Conservation (phyloP, 1,140 invertebrate species). For the Centruroides sculpturatus region DNA sequence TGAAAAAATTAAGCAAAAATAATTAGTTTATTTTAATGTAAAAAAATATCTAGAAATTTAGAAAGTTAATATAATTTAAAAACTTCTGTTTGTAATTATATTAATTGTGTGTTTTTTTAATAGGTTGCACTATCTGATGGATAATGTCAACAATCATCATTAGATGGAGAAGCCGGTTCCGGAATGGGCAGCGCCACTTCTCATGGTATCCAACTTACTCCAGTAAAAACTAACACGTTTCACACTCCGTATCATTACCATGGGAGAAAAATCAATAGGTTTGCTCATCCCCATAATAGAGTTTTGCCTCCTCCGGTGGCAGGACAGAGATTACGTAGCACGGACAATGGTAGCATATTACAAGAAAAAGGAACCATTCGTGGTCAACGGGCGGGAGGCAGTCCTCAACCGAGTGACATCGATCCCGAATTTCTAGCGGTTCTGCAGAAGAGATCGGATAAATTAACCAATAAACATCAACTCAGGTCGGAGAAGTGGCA, state of each 20-base stretch:
- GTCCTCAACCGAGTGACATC: neutral
- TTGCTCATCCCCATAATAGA: conserved; percentile 4
- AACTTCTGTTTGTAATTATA: too few species aligned
- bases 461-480: neutral
- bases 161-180: neutral
- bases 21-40: too few species aligned
- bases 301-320: conserved; percentile 49
- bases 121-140: too few species aligned
- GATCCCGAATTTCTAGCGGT: conserved; percentile 7
- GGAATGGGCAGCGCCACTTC: neutral
- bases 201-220: neutral
- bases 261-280: neutral
- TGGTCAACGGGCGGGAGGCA: conserved; percentile 33
- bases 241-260: neutral
- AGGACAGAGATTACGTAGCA: conserved; percentile 44
- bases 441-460: neutral
- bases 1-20: too few species aligned
- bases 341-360: conserved; percentile 60
- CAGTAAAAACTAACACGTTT: neutral
- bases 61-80: too few species aligned
- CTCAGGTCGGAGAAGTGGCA: too few species aligned
- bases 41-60: too few species aligned
- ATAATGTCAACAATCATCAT: too few species aligned
- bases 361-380: conserved; percentile 61
- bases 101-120: too few species aligned